Evolutionary conservation across 1,140 invertebrate genomes (phyloP), one percentile per base, ranked within the genome.

Genomic region (Archivesica marissinica): DNA sequence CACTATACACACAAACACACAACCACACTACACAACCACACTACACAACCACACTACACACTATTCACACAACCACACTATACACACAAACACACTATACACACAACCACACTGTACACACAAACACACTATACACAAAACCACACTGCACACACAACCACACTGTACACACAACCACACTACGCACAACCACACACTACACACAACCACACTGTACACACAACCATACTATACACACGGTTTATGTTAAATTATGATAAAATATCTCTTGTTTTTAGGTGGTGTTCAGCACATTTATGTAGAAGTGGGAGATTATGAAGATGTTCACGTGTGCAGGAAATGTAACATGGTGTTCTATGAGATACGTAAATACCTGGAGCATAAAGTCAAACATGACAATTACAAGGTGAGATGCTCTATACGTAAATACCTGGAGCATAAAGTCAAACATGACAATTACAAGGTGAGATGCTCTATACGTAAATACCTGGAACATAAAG

Each of bases 301-400:
- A 33, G 75, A 84, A 44, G 77, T 81, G 35, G 74, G 52, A 17
- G 76, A 78, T 74, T 90, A 89, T 54, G 88, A 89, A 74, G 91
- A 92, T 78, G 82, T 88, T 39, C 88, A 89, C 80, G 84, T 88
- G 59, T 92, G 91, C 76, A 84, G 87, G 50, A 89, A 88, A 72
- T 92, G 91, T 78, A 90, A 91, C 41, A 68, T 89, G 52, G 85
- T 90, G 0, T 91, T 91, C 76, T 88, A 86, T 44, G 87, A 85
- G 50, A 85, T 92, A n/a, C 61, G 86, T 47, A 70, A 84, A 25
- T 92, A 91, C 77, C 59, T 92, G 17, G 89, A 91, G 70, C 91
- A 92, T 72, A 92, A 92, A 72, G 74, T 91, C 38, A 87, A 88
- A 75, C 87, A 92, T 86, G 90, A 92, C 74, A 90, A 90, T 70